phyloP scores from a whole-genome alignment of 1,140 invertebrate genomes.

The Orchesella cincta region DNA sequence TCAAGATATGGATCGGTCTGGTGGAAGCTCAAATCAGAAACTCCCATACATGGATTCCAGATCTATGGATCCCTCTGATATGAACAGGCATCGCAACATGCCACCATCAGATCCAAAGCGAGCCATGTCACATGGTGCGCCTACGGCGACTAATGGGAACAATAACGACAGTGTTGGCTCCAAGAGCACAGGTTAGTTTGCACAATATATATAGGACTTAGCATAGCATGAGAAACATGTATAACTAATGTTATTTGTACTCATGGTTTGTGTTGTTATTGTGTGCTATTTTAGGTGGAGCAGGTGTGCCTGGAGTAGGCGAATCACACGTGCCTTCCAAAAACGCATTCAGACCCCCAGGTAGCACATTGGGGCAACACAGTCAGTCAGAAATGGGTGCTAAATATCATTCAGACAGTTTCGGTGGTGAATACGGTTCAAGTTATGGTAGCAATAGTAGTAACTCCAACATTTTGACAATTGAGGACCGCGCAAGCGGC shows the following conservation, averaged over 20 bases:
- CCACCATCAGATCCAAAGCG: not conserved
- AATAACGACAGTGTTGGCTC: not conserved
- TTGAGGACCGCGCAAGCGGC: constrained; percentile 9
- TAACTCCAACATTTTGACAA: not conserved
- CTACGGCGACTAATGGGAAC: constrained; percentile 7
- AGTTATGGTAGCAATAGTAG: not conserved
- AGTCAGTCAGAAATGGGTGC: constrained; percentile 11
- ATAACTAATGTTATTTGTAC: no score
- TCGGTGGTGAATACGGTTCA: not conserved
- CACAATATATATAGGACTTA: no score
- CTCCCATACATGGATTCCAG: constrained; percentile 3
- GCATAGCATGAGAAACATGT: no score
- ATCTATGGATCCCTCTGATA: no score
- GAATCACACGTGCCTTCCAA: constrained; percentile 7
- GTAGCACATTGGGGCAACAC: constrained; percentile 6
- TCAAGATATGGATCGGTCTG: not conserved
- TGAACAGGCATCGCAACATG: not conserved
- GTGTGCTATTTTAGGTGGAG: not conserved
- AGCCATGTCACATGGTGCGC: not conserved
- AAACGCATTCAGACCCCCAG: not conserved
- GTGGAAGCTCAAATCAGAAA: not conserved
- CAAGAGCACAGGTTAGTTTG: not conserved
- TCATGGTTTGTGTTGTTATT: not conserved
- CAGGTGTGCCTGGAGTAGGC: not conserved
- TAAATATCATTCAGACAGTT: not conserved